Percentiles rank a stretch among this genome's conserved stretches.
Conservation (phyloP, 37 sponge, comb jelly and placozoan genomes). For the Haliclona indistincta region DNA sequence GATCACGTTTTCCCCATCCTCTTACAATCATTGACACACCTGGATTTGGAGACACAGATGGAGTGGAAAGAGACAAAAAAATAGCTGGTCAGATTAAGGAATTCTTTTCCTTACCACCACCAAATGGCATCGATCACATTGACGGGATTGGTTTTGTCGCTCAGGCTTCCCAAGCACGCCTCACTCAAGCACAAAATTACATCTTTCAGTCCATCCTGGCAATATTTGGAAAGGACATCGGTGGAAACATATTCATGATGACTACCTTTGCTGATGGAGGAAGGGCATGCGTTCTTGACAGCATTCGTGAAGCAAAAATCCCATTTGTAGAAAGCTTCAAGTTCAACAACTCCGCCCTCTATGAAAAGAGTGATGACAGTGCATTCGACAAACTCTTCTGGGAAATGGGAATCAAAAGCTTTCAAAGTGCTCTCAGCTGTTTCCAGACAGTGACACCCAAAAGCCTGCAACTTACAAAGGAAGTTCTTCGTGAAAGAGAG, state of each 20-base stretch:
- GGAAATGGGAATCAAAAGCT: conserved; percentile 63
- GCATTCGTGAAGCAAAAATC: conserved; percentile 40
- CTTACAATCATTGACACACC: conserved; percentile 78
- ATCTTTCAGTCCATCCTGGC: conserved; percentile 68
- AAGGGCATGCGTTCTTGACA: conserved; percentile 45
- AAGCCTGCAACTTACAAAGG: conserved; percentile 56
- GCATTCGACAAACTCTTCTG: conserved; percentile 61
- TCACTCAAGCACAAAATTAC: conserved; percentile 61
- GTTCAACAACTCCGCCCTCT: conserved; percentile 70
- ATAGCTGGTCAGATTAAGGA: conserved; percentile 47
- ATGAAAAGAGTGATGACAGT: conserved; percentile 5
- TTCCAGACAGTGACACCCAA: neutral
- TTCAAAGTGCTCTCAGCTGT: conserved; percentile 38
- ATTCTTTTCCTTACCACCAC: conserved; percentile 58
- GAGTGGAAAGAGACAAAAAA: conserved; percentile 47
- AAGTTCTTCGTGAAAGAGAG: conserved; percentile 53
- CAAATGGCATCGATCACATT: conserved; percentile 57
- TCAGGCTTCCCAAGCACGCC: too few species aligned
- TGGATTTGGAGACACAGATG: conserved; percentile 72
- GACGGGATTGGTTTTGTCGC: conserved; percentile 69
- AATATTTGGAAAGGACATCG: conserved; percentile 57
- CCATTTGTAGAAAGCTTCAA: conserved; percentile 33
- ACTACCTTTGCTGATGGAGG: conserved; percentile 71
- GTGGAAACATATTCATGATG: conserved; percentile 67
- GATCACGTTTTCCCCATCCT: conserved; percentile 20